Conservation (phyloP, 1,140 invertebrate genomes). For the Musca vetustissima region DNA sequence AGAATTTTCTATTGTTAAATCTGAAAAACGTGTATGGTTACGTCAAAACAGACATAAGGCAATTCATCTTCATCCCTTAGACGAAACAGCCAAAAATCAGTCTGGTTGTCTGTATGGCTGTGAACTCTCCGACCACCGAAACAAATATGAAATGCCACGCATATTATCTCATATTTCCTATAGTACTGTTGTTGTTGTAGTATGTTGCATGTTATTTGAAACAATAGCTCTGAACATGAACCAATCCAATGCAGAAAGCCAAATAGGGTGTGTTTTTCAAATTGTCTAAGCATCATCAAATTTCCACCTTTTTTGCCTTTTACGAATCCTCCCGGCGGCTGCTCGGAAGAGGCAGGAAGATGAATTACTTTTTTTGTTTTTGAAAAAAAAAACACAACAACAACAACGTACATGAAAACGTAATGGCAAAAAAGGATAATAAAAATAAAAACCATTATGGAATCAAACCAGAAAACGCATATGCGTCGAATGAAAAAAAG, state of each 20-base stretch:
- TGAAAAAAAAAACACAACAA: not conserved
- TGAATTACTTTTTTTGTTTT: constrained; percentile 2
- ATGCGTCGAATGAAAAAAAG: too few relatives aligned
- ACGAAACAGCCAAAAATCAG: too few relatives aligned
- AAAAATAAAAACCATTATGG: too few relatives aligned
- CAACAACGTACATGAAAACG: not conserved
- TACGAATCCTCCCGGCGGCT: too few relatives aligned
- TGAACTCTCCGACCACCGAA: not conserved
- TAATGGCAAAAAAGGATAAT: not conserved
- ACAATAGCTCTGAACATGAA: not conserved
- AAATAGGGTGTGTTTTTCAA: constrained; percentile 21
- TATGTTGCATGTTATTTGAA: not conserved
- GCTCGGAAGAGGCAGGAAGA: constrained; percentile 2
- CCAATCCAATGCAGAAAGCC: constrained; percentile 9
- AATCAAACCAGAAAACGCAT: too few relatives aligned
- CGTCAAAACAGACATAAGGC: constrained; percentile 26
- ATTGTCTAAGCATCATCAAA: constrained; percentile 25
- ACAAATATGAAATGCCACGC: constrained; percentile 20
- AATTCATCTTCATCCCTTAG: constrained; percentile 27
- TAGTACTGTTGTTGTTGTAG: too few relatives aligned
- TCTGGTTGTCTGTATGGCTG: not conserved
- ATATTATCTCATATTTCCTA: constrained; percentile 18
- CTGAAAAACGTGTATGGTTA: constrained; percentile 13
- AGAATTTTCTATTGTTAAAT: not conserved
- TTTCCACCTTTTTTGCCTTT: constrained; percentile 18